phyloP scores from a whole-genome alignment of 2,113 vertebrate genomes.

The Dicrurus megarhynchus region DNA sequence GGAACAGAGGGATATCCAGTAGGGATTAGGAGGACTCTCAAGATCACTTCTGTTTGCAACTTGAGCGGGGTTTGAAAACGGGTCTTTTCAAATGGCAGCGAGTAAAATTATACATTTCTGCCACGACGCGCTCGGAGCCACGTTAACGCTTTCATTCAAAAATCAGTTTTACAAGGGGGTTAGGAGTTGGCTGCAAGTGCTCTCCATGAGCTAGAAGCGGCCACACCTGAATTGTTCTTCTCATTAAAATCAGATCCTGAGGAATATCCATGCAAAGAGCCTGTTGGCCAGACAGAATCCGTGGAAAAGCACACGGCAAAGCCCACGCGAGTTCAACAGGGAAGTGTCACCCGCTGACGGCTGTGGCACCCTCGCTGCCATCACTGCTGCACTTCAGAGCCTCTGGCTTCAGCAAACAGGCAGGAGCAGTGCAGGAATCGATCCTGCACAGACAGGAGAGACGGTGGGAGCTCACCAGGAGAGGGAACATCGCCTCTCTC shows the following conservation, averaged over 20 bases:
- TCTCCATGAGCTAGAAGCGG: rapidly evolving
- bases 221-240: background rate
- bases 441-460: rapidly evolving
- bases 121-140: rapidly evolving
- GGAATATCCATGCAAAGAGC: rapidly evolving
- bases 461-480: rapidly evolving
- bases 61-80: background rate
- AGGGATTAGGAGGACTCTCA: background rate
- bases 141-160: background rate
- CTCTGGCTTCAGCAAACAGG: background rate
- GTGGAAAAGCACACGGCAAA: rapidly evolving
- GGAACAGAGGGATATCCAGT: background rate
- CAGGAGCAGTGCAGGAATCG: rapidly evolving
- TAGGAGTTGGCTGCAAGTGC: background rate
- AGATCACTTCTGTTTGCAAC: background rate
- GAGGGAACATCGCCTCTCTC: rapidly evolving
- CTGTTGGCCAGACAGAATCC: background rate
- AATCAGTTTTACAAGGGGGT: background rate
- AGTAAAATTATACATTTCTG: background rate
- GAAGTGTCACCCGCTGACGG: rapidly evolving
- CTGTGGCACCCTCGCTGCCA: rapidly evolving
- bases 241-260: background rate
- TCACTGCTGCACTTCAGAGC: background rate
- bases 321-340: rapidly evolving
- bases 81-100: background rate